Conservation (phyloP, 1,140 invertebrate genomes). For the Dendrolimus kikuchii region DNA sequence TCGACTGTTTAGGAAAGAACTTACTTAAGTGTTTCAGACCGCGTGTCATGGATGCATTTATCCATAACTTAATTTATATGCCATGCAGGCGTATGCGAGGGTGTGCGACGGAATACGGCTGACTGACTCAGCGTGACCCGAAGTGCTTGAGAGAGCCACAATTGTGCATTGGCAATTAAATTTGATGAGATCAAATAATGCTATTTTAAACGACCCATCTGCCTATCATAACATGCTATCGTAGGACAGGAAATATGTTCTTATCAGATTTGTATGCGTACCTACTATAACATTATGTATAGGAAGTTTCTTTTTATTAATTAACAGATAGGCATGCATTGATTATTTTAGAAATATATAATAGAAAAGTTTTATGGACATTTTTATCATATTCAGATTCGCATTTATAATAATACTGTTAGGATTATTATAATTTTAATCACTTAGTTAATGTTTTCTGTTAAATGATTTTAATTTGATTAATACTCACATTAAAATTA, state of each 20-base stretch:
- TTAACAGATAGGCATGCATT: too few relatives aligned
- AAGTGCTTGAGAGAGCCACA: constrained; percentile 44
- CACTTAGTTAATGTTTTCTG: too few relatives aligned
- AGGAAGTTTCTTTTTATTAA: too few relatives aligned
- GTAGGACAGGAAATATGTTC: constrained; percentile 35
- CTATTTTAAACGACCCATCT: constrained; percentile 55
- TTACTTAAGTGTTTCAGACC: constrained; percentile 24
- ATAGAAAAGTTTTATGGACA: too few relatives aligned
- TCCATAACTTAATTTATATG: constrained; percentile 43
- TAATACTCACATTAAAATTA: too few relatives aligned
- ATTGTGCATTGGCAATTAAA: constrained; percentile 64
- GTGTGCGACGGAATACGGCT: constrained; percentile 6
- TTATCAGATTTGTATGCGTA: constrained; percentile 35
- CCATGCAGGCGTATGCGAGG: constrained; percentile 17
- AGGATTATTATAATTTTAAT: too few relatives aligned
- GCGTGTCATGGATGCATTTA: constrained; percentile 28
- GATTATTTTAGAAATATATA: too few relatives aligned
- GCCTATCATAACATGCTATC: constrained; percentile 18
- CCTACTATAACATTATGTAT: too few relatives aligned
- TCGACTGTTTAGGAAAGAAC: constrained; percentile 2
- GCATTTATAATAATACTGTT: too few relatives aligned
- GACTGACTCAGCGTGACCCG: constrained; percentile 47
- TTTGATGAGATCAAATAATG: constrained; percentile 63
- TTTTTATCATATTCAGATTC: too few relatives aligned
- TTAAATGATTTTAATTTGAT: too few relatives aligned